phyloP scores from a whole-genome alignment of 2,888 invertebrate species.

The Eurois occulta region DNA sequence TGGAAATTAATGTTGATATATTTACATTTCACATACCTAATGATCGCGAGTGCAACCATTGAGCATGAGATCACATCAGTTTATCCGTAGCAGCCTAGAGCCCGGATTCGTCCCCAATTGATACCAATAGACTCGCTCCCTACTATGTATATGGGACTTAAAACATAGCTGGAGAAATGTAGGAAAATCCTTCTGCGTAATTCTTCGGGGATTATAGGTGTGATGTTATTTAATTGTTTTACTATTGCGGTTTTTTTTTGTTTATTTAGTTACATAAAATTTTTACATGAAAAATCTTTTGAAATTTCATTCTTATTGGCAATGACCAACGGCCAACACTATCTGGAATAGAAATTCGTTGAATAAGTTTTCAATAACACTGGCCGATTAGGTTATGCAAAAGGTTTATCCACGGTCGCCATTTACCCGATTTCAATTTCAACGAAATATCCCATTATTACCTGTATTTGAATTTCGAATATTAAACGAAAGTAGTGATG shows the following conservation, averaged over 20 bases:
- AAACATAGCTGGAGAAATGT: not conserved
- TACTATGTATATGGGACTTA: not conserved
- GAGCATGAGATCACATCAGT: not conserved
- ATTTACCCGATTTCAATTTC: conserved; percentile 15
- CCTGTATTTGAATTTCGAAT: conserved; percentile 30
- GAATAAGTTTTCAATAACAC: conserved; percentile 17
- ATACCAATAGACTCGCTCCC: not conserved
- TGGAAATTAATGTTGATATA: not conserved
- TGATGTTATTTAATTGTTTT: not conserved
- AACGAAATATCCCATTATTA: conserved; percentile 8
- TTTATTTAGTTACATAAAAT: not conserved
- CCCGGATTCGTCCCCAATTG: not conserved
- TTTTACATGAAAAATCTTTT: not conserved
- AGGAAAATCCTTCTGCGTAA: not conserved
- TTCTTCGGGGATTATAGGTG: not conserved
- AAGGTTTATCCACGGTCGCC: not conserved
- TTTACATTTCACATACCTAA: no score
- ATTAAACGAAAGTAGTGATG: conserved; percentile 28
- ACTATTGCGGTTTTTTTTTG: no score
- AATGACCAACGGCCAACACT: not conserved
- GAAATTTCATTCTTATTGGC: not conserved
- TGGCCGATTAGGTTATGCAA: not conserved
- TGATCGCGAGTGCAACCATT: not conserved
- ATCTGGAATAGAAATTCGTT: conserved; percentile 10
- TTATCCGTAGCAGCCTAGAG: not conserved